Evolutionary conservation across 2,888 invertebrate genomes (phyloP), one percentile per base, ranked within the genome.

Genomic region (Drosophila demipolita): DNA sequence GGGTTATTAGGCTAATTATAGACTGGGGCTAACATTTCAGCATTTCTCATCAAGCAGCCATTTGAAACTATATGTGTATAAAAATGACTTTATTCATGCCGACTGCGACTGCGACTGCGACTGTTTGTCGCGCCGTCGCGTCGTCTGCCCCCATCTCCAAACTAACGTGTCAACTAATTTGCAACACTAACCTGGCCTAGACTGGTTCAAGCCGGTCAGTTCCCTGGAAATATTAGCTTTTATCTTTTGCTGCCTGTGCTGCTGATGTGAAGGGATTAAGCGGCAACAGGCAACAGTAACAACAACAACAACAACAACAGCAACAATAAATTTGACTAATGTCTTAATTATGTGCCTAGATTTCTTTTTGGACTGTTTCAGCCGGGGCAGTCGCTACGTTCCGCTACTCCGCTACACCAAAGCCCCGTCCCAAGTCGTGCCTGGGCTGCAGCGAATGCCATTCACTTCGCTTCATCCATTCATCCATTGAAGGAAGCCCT

Each of bases 141-240:
- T 29, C 65, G 68, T 68, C 69, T 74, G 74, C 66, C 68, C 57
- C 59, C 73, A 73, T 54, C 66, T 49, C 62, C 63, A 50, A 50
- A 42, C 64, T 75, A 76, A 91, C 90, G 91, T 92, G 92, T 91
- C 91, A 92, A 92, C 91, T 90, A 92, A 91, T 92, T 92, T 92
- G 92, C 92, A 92, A 86, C 91, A 89, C 88, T 90, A 83, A 68
- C 77, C 59, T 36, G 42, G 17, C 58, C 52, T 26, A 29, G 15
- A 26, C 29, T 29, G 50, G 63, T 35, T 38, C 50, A 38, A 62
- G 11, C 52, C 73, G 82, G 73, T 59, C 89, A 78, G 73, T 89
- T 83, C 83, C 75, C 70, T 89, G 89, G 89, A 84, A 84, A 72
- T 78, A 87, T 85, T 82, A 87, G 85, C 83, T 83, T 80, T 85